Evolutionary conservation across 2,113 vertebrate genomes (phyloP), one percentile per base, ranked within the genome.

Genomic region (Cryptotis parvus): DNA sequence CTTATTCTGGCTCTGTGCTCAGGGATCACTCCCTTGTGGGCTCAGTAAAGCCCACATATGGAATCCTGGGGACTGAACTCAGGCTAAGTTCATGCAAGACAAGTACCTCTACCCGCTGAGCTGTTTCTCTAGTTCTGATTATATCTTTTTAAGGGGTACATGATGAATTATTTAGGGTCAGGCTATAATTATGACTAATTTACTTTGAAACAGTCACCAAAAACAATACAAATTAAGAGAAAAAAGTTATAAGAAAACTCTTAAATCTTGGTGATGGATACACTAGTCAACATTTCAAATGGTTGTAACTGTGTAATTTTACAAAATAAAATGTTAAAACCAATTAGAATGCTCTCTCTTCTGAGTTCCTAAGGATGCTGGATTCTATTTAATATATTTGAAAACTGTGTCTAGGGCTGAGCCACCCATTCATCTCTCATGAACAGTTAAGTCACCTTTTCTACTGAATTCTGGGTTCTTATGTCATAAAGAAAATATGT

Each of bases 171-270:
- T 68, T 78, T 86, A 89, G 66, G 41, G 66, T 74, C 89, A 89
- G 58, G 49, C 65, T 80, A 11, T 58, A 79, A 83, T 75, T 58
- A 88, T 83, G 49, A 89, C 31, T 81, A 49, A 66, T 76, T 84
- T 63, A 81, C 66, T 84, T 84, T 90, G 49, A 89, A 91, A 78
- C 22, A 69, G 31, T 72, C 63, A 2, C 39, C 41, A 90, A 94
- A 80, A 65, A 45, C 76, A 49, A 49, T 49, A 49, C 10, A 49
- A 49, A 49, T 49, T 12, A 49, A 49, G 45, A 73, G 65, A 76
- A 55, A 6, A 86, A 63, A 45, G 27, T 72, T 72, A 39, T 1
- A 73, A 89, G 43, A 68, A 39, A 79, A 66, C 22, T 49, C 20
- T 37, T 66, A 84, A 35, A 35, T 75, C 29, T 55, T 55, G 9